A percentile compares a stretch with the other conserved stretches of the same genome.
phyloP scores from a whole-genome alignment of 2,113 vertebrate genomes.

The Lamprologus speciosus region DNA sequence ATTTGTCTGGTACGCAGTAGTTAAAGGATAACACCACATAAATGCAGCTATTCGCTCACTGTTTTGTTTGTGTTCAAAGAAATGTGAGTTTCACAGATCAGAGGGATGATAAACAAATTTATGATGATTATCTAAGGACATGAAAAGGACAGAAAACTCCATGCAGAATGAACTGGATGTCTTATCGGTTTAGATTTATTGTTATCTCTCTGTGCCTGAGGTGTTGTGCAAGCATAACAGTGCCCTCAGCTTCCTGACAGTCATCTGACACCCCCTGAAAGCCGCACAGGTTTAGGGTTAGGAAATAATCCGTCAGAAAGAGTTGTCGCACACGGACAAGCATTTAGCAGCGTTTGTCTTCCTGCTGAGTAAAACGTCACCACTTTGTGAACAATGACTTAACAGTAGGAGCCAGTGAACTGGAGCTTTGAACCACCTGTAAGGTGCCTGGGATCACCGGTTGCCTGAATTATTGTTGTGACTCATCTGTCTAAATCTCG shows the following conservation, averaged over 20 bases:
- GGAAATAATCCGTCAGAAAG: background rate
- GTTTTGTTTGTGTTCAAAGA: background rate
- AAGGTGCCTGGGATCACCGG: slow-evolving; percentile 34
- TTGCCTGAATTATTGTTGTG: slow-evolving; percentile 64
- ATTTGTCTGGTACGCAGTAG: background rate
- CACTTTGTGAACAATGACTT: background rate
- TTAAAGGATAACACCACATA: background rate
- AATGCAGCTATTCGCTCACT: background rate
- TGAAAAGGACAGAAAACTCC: background rate
- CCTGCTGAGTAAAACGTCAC: background rate
- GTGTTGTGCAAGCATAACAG: background rate
- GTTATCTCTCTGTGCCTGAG: background rate
- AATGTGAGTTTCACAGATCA: background rate
- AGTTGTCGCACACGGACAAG: background rate
- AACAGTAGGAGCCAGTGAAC: background rate
- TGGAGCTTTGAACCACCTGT: slow-evolving; percentile 23
- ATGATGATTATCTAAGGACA: background rate
- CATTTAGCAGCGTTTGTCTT: background rate
- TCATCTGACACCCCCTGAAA: background rate
- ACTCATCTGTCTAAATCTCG: slow-evolving; percentile 35
- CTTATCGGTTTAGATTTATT: background rate
- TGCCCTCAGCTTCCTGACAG: background rate
- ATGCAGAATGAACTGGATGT: background rate
- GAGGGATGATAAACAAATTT: background rate
- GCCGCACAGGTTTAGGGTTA: background rate